Evolutionary conservation across 2,113 vertebrate species (phyloP).

Genomic region (Piaya cayana): DNA sequence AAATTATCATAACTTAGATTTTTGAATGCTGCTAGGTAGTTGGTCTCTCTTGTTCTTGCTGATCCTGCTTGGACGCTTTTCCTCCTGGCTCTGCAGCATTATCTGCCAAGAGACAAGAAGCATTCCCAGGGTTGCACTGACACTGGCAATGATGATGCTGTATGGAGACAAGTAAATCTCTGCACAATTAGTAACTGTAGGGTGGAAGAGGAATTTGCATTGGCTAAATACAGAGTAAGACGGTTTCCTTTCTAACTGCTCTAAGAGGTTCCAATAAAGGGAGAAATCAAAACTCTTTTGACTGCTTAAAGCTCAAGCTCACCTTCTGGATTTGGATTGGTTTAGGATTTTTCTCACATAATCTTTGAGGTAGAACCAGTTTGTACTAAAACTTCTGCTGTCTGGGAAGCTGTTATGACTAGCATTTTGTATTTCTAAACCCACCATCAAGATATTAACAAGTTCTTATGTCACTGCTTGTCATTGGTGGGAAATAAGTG

Average conservation of each 20-base stretch:
- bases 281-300: not conserved
- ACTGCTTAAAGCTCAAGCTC: not conserved
- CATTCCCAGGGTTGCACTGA: not conserved
- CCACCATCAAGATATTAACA: not conserved
- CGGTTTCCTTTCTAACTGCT: not conserved
- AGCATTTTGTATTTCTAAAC: not conserved
- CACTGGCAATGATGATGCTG: not conserved
- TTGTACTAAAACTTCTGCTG: not conserved
- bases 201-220: not conserved
- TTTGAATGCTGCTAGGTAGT: not conserved
- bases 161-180: not conserved
- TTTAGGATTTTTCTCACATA: not conserved
- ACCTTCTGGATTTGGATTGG: not conserved
- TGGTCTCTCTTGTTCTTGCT: not conserved
- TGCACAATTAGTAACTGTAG: not conserved
- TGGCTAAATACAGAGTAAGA: not conserved
- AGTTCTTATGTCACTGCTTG: slow-evolving; percentile 21
- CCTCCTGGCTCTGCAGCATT: not conserved
- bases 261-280: not conserved
- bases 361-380: not conserved
- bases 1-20: not conserved
- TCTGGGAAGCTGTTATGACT: not conserved
- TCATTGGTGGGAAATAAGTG: slow-evolving; percentile 3
- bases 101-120: not conserved
- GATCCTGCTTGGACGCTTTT: not conserved